Evolutionary conservation across 2,797 vertebrate genomes (phyloP), one percentile per base, ranked within the genome.

Genomic region (Cuculus canorus): DNA sequence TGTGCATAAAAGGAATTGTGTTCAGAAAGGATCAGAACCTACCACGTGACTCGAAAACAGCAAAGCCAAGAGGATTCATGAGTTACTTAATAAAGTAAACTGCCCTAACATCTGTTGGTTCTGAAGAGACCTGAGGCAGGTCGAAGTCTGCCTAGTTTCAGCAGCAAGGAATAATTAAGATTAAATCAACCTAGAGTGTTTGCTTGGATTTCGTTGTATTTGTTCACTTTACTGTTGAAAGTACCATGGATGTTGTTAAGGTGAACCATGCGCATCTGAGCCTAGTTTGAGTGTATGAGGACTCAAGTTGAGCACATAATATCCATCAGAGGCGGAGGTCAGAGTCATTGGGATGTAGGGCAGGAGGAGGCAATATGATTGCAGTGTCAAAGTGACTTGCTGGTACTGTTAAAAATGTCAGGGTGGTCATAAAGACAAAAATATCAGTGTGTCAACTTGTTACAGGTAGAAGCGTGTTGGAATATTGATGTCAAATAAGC

Each of bases 261-360:
- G 16, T 5, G 35, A 76, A 28, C 17, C 10, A 11, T 0, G 0
- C 50, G 3, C 32, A 30, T 11, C 21, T 28, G 25, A 37, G 8
- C 28, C 45, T 71, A 18, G 5, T 50, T 41, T 65, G 23, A 68
- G 48, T 25, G 17, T 8, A 1, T 11, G 28, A 56, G 27, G 13
- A 27, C 50, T 82, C 22, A 76, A 75, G 39, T 13, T 70, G 35
- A 37, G 11, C 61, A 33, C 9, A 9, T 22, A 30, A 10, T 28
- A 25, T 16, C 22, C 22, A 6, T 11, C 1, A 5, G 12, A 45
- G 28, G 5, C 24, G 43, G 33, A 71, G 23, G 13, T 8, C 17
- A 47, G 23, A 28, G 30, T 50, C 17, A 10, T 13, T 27, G 35
- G 11, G 6, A 14, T 63, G 30, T 8, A 10, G 2, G 65, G 24